These are phyloP conservation scores for Monomorium pharaonis DNA, from an alignment of 1,140 invertebrate genomes.

Conservation along the genomic window DNA sequence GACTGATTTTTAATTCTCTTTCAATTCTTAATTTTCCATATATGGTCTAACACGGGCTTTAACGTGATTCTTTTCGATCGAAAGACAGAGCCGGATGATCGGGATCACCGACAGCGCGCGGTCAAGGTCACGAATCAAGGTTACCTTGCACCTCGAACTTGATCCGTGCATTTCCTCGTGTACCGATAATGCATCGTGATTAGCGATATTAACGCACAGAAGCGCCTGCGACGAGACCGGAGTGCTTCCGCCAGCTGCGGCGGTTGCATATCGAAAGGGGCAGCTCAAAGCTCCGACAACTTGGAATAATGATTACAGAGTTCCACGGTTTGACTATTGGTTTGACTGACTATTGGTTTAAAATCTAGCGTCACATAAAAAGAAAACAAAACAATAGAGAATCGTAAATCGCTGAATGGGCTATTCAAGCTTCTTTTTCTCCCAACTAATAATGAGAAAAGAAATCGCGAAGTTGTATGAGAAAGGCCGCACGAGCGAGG, in stretches of 20 bases:
- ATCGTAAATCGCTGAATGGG: neutral
- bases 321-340: neutral
- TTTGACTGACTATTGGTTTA: neutral
- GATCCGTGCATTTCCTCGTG: neutral
- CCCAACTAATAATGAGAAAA: slow-evolving; percentile 1
- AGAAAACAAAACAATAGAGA: neutral
- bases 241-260: neutral
- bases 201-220: slow-evolving; percentile 12
- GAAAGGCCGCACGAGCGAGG: neutral
- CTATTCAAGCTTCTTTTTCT: neutral
- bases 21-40: neutral
- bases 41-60: neutral
- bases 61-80: neutral
- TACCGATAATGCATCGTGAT: slow-evolving; percentile 20
- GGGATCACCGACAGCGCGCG: neutral
- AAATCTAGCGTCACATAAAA: neutral
- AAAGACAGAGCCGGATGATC: neutral
- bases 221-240: neutral
- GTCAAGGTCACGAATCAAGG: slow-evolving; percentile 22
- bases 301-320: neutral
- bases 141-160: slow-evolving; percentile 20
- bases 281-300: neutral
- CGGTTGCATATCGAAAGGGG: slow-evolving; percentile 44
- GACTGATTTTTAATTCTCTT: neutral
- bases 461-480: neutral